Conservation (phyloP, 2,113 vertebrate species). For the Apeltes quadracus region DNA sequence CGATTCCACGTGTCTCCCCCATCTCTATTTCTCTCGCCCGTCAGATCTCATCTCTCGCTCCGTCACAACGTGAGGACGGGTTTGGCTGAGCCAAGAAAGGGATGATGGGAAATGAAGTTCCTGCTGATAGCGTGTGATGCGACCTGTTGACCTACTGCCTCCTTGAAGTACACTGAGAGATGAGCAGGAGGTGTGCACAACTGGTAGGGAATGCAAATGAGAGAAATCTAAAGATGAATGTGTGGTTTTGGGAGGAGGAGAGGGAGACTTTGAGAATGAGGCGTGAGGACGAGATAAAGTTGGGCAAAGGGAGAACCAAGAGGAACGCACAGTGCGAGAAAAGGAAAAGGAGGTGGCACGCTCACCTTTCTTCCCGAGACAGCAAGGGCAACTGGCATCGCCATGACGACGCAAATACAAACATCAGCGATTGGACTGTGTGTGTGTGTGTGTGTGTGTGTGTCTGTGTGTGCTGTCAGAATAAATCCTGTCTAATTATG, state of each 20-base stretch:
- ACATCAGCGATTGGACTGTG: constrained; percentile 30
- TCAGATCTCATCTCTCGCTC: constrained; percentile 59
- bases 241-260: constrained; percentile 25
- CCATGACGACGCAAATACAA: constrained; percentile 68
- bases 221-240: too few species aligned
- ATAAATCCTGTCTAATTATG: constrained; percentile 51
- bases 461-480: neutral
- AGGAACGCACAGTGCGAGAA: constrained; percentile 6
- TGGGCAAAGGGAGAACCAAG: neutral
- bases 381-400: constrained; percentile 50
- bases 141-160: constrained; percentile 62
- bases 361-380: constrained; percentile 62
- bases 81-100: constrained; percentile 62
- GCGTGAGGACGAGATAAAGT: neutral
- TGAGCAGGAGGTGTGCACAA: constrained; percentile 28
- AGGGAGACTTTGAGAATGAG: constrained; percentile 2
- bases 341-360: constrained; percentile 27
- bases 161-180: constrained; percentile 25
- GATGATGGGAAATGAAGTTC: constrained; percentile 73
- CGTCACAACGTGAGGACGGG: constrained; percentile 49
- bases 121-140: constrained; percentile 37
- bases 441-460: constrained; percentile 30
- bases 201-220: constrained; percentile 44
- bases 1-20: constrained; percentile 38
- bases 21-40: constrained; percentile 42